These are phyloP conservation scores for silkworm (Bombyx mori) DNA, from an alignment of 1,140 invertebrate genomes.

Conservation along the genomic window DNA sequence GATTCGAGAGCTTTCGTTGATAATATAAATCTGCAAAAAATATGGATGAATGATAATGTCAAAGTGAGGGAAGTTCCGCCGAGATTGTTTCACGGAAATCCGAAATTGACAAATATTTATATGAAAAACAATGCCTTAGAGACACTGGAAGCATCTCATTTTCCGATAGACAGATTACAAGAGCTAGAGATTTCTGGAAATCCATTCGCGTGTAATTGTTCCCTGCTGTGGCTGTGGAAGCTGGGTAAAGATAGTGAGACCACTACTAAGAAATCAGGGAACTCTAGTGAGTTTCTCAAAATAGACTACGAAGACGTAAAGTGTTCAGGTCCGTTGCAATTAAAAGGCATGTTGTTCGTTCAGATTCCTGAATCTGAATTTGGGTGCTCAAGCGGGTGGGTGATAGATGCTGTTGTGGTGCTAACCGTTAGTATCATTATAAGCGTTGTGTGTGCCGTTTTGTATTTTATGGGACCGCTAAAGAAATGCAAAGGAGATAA, in stretches of 20 bases:
- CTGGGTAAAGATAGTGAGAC: conserved; percentile 73
- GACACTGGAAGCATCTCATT: conserved; percentile 82
- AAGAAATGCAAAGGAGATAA: conserved; percentile 71
- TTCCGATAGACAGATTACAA: conserved; percentile 81
- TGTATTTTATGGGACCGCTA: conserved; percentile 72
- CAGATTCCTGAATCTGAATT: conserved; percentile 74
- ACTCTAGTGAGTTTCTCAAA: conserved; percentile 51
- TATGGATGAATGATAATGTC: conserved; percentile 84
- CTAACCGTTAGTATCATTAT: conserved; percentile 72
- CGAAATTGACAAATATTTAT: conserved; percentile 80
- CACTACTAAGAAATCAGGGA: conserved; percentile 42
- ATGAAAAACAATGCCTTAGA: conserved; percentile 80
- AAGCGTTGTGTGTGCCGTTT: conserved; percentile 68
- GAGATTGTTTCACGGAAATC: conserved; percentile 82
- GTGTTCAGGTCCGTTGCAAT: conserved; percentile 70
- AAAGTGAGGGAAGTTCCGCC: conserved; percentile 78
- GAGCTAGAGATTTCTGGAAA: conserved; percentile 83
- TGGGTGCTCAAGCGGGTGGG: conserved; percentile 74
- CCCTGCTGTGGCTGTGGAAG: conserved; percentile 88
- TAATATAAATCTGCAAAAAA: conserved; percentile 84
- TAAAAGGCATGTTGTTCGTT: conserved; percentile 62
- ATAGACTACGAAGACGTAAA: conserved; percentile 70
- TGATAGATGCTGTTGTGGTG: conserved; percentile 71
- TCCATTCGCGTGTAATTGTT: conserved; percentile 90
- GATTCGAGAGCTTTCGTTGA: conserved; percentile 85